A percentile compares a stretch with the other conserved stretches of the same genome.
phyloP scores from a whole-genome alignment of 2,113 vertebrate species.

The Microcebus lehilahytsara region DNA sequence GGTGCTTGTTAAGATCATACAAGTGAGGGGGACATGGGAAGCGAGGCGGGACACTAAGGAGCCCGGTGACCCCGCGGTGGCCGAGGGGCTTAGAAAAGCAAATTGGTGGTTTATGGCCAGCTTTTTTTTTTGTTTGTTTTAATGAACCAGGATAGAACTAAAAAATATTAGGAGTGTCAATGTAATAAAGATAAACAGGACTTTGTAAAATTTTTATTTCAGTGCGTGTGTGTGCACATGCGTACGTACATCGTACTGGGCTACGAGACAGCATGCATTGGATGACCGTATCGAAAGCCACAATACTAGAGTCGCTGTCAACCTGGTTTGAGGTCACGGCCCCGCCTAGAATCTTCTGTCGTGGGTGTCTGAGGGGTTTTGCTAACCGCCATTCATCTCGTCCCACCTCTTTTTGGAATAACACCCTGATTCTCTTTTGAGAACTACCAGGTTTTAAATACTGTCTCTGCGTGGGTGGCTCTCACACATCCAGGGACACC shows the following conservation, averaged over 20 bases:
- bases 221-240: accelerated
- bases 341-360: not conserved
- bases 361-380: not conserved
- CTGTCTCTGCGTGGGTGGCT: too few species aligned
- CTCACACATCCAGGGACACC: not conserved
- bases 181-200: not conserved
- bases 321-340: not conserved
- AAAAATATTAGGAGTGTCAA: not conserved
- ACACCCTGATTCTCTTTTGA: not conserved
- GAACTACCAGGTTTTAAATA: not conserved
- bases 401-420: not conserved
- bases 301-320: not conserved
- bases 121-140: not conserved
- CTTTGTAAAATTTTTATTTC: not conserved
- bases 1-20: not conserved
- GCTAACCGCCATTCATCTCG: not conserved
- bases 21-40: not conserved
- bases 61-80: accelerated
- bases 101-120: not conserved
- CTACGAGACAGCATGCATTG: not conserved
- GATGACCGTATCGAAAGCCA: not conserved
- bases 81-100: not conserved
- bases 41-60: not conserved
- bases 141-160: not conserved
- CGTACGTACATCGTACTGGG: not conserved